These are phyloP conservation scores for Stenopsyche tienmushanensis DNA, from an alignment of 1,140 invertebrate species.

Conservation along the genomic window DNA sequence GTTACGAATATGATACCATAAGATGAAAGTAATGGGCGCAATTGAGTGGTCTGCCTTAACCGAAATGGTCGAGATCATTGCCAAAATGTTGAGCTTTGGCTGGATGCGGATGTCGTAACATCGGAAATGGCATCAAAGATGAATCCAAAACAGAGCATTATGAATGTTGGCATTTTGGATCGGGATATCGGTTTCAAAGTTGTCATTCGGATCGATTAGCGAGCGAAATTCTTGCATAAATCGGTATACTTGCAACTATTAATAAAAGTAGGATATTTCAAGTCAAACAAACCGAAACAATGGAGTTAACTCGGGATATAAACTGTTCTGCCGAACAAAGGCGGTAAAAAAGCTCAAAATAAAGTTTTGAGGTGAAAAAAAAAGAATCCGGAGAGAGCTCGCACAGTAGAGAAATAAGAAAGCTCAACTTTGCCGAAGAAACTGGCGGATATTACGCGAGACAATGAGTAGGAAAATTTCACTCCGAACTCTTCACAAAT, in stretches of 20 bases:
- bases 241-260: not conserved
- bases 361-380: conserved; percentile 37
- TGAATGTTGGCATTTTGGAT: too few relatives aligned
- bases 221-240: not conserved
- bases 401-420: conserved; percentile 26
- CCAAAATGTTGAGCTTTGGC: too few relatives aligned
- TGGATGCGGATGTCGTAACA: too few relatives aligned
- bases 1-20: too few relatives aligned
- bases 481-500: conserved; percentile 33
- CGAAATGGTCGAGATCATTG: too few relatives aligned
- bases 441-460: conserved; percentile 41
- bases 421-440: conserved; percentile 30
- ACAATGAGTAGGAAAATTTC: conserved; percentile 42
- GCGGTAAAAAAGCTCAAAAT: conserved; percentile 34
- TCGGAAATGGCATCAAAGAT: too few relatives aligned
- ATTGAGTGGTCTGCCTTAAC: too few relatives aligned
- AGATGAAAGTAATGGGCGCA: too few relatives aligned
- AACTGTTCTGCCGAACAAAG: conserved; percentile 34
- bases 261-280: conserved; percentile 18
- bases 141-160: too few relatives aligned
- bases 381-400: not conserved
- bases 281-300: conserved; percentile 33
- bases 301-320: conserved; percentile 31
- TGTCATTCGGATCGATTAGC: not conserved
- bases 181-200: not conserved